A percentile compares a stretch with the other conserved stretches of the same genome.
phyloP scores from a whole-genome alignment of 2,797 vertebrate species.

The Geotrypetes seraphini region DNA sequence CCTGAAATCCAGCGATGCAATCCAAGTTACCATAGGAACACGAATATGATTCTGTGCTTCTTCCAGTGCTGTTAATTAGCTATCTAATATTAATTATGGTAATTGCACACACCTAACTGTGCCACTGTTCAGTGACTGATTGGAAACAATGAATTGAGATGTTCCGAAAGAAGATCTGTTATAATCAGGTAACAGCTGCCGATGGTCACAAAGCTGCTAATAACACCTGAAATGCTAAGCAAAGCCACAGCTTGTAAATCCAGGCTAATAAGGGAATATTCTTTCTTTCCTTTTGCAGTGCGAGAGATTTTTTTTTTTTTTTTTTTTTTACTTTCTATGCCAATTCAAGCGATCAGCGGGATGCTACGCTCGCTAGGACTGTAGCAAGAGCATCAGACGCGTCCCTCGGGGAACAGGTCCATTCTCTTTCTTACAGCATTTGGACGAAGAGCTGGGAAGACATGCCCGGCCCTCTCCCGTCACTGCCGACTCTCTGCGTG shows the following conservation, averaged over 20 bases:
- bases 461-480: no score
- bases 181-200: constrained; percentile 34
- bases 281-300: no score
- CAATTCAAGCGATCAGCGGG: background rate
- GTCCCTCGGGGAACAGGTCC: no score
- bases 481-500: no score
- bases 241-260: background rate
- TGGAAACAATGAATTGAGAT: background rate
- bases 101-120: constrained; percentile 44
- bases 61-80: constrained; percentile 30
- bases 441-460: no score
- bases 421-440: no score
- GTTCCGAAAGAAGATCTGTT: constrained; percentile 12
- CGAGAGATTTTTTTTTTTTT: no score
- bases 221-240: background rate
- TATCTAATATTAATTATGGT: constrained; percentile 38
- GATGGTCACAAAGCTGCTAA: background rate
- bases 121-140: constrained; percentile 22
- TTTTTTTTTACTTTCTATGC: background rate
- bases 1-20: no score
- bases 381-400: no score
- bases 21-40: constrained; percentile 21
- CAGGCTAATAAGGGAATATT: background rate
- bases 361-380: no score
- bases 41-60: constrained; percentile 33